Evolutionary conservation across 2,113 vertebrate genomes (phyloP).

Genomic region (Meles meles): DNA sequence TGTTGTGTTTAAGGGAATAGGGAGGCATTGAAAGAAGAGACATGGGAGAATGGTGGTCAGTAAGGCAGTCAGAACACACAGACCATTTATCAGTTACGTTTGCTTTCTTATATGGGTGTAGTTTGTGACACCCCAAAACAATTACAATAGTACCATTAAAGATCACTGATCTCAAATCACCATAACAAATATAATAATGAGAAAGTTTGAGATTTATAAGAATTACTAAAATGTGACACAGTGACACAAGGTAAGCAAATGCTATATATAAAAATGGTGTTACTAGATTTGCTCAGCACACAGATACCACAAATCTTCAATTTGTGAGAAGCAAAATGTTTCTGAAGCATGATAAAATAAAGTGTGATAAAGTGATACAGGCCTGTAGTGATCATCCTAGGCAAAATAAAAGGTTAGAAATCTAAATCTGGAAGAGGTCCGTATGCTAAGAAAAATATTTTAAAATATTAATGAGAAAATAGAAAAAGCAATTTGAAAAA

Average conservation of each 20-base stretch:
- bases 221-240: not conserved
- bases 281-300: not conserved
- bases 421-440: not conserved
- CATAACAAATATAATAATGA: not conserved
- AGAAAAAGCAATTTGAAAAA: not conserved
- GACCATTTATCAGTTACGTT: not conserved
- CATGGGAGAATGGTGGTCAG: not conserved
- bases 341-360: not conserved
- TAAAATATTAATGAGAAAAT: conserved; percentile 20
- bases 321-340: not conserved
- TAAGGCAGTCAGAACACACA: not conserved
- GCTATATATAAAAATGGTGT: not conserved
- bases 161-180: not conserved
- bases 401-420: conserved; percentile 1
- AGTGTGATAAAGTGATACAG: not conserved
- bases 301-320: not conserved
- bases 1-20: not conserved
- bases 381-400: not conserved
- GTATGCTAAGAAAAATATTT: not conserved
- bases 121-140: not conserved
- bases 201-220: not conserved
- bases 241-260: not conserved
- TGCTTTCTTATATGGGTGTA: not conserved
- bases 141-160: not conserved
- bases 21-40: not conserved